phyloP scores from a whole-genome alignment of 1,140 invertebrate species.

The Diabrotica undecimpunctata region DNA sequence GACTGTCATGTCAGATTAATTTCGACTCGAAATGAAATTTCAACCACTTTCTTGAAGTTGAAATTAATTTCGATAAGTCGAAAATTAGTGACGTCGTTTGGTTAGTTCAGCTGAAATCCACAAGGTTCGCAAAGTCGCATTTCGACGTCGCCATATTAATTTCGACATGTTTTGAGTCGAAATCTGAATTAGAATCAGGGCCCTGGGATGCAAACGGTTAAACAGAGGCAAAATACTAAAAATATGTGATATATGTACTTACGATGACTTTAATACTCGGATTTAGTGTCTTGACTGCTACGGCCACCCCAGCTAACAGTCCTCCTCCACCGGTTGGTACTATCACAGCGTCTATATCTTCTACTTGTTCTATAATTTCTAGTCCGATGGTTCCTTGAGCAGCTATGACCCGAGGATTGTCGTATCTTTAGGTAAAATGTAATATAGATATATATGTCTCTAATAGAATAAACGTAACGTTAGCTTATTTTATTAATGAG shows the following conservation, averaged over 20 bases:
- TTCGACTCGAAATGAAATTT: no score
- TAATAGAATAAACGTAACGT: background rate
- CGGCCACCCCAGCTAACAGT: conserved; percentile 80
- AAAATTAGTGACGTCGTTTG: no score
- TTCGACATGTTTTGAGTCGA: no score
- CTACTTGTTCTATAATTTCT: conserved; percentile 84
- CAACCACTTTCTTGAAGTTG: no score
- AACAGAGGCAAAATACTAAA: no score
- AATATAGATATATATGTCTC: conserved; percentile 6
- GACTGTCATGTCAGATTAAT: no score
- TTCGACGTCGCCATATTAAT: no score
- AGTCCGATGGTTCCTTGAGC: conserved; percentile 90
- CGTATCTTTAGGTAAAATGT: conserved; percentile 61
- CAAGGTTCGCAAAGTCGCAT: no score
- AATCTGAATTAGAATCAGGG: no score
- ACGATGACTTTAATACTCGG: conserved; percentile 74
- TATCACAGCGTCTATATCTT: conserved; percentile 70
- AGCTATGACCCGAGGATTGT: conserved; percentile 89
- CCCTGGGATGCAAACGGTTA: no score
- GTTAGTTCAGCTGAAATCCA: no score
- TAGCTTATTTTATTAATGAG: conserved; percentile 8
- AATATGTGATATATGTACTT: conserved; percentile 43
- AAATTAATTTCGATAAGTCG: no score
- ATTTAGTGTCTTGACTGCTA: conserved; percentile 80
- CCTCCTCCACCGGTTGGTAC: conserved; percentile 90